Evolutionary conservation across 1,140 invertebrate genomes (phyloP).

Genomic region (Papilio helenus): DNA sequence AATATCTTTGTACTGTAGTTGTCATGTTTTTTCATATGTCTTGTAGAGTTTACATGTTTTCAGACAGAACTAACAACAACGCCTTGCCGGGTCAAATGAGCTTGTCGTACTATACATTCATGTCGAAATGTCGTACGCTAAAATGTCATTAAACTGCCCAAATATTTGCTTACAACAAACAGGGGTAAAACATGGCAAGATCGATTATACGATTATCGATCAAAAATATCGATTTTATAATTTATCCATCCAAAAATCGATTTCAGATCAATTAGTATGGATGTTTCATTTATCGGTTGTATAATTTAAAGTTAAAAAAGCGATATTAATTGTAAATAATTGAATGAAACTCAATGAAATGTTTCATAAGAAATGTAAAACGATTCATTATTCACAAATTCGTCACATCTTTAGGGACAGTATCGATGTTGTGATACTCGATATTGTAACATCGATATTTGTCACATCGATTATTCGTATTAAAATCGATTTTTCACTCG

Average conservation of each 20-base stretch:
- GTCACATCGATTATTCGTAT: conserved; percentile 4
- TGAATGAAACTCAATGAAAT: background rate
- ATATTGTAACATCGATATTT: conserved; percentile 10
- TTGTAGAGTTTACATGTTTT: no score
- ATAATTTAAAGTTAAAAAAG: background rate
- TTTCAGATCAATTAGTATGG: background rate
- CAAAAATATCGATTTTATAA: no score
- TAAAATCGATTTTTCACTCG: background rate
- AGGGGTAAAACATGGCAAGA: no score
- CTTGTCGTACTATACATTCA: no score
- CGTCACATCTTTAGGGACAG: background rate
- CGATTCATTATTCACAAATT: background rate
- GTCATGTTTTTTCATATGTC: no score
- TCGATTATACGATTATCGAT: no score
- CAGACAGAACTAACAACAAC: no score
- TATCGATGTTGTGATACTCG: background rate
- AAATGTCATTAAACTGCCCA: no score
- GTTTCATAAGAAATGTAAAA: background rate
- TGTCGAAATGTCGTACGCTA: no score
- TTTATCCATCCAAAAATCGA: background rate
- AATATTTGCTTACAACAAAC: no score
- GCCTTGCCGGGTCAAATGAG: no score
- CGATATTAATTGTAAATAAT: conserved; percentile 7
- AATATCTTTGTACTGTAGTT: no score
- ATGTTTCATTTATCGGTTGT: background rate